Evolutionary conservation across 2,113 vertebrate species (phyloP), one percentile per base, ranked within the genome.

Genomic region (Pelvicachromis taeniatus): DNA sequence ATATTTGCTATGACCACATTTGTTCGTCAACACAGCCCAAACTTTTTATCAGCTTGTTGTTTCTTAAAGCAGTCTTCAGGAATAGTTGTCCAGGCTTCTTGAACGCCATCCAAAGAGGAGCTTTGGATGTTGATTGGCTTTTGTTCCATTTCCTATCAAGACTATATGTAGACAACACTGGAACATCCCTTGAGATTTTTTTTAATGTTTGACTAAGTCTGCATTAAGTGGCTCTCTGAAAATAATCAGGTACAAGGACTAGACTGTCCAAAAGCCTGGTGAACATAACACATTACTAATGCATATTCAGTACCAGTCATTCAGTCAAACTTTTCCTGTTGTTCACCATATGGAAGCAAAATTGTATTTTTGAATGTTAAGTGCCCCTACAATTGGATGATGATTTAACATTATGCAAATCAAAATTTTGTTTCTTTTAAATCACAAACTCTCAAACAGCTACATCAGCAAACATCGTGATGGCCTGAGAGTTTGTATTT

Each of bases 151-250:
- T n/a, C n/a, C n/a, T n/a, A n/a, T n/a, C n/a, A n/a, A n/a, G n/a
- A n/a, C n/a, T n/a, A 16, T 42, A 13, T 9, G 63, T 40, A 68
- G 38, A 68, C n/a, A 70, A 70, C 65, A 70, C 9, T 68, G 38
- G n/a, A 42, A 13, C 42, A 26, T 2, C 38, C 38, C 63, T 16
- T 68, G n/a, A 68, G 13, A 23, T 42, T 16, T 16, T 13, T 14
- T 48, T 16, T 6, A 3, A 6, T 48, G 9, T 16, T 48, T 40
- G n/a, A 45, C 17, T 45, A 68, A 42, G 63, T 70, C 13, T 26
- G 63, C 33, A 42, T 26, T 45, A 48, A 17, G 40, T 73, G 65
- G 59, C 17, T 63, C 59, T 26, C 65, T 17, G 40, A 26, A 40
- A 14, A 26, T 23, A 42, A 1, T 26, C 13, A 26, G 63, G 23